phyloP scores from a whole-genome alignment of 2,113 vertebrate genomes.

The Lepus americanus region DNA sequence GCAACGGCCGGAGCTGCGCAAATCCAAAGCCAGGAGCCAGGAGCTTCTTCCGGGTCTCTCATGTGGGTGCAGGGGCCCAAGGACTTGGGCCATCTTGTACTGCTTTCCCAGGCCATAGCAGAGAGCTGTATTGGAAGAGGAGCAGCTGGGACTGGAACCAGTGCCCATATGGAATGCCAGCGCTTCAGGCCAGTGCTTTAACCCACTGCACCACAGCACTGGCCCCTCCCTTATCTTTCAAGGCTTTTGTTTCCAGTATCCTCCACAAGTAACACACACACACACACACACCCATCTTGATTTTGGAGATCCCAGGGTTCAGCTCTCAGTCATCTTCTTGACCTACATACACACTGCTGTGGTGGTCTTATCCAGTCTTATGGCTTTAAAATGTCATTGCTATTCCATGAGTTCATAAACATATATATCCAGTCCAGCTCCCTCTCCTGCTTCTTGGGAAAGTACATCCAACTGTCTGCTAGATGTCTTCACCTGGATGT shows the following conservation, averaged over 20 bases:
- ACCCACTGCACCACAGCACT: too few relatives aligned
- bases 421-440: neutral
- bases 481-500: neutral
- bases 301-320: neutral
- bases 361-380: neutral
- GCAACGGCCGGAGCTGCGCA: too few relatives aligned
- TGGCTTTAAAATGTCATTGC: neutral
- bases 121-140: too few relatives aligned
- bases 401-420: neutral
- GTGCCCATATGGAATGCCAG: too few relatives aligned
- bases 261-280: neutral
- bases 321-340: neutral
- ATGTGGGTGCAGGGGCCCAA: too few relatives aligned
- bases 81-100: too few relatives aligned
- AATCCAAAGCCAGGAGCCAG: too few relatives aligned
- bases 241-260: neutral
- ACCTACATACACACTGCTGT: neutral
- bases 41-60: too few relatives aligned
- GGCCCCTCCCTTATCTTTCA: neutral
- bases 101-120: too few relatives aligned
- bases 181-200: too few relatives aligned
- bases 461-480: neutral
- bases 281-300: neutral
- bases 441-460: neutral
- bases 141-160: too few relatives aligned